phyloP scores from a whole-genome alignment of 2,113 vertebrate genomes.

The Chaenogobius annularis region DNA sequence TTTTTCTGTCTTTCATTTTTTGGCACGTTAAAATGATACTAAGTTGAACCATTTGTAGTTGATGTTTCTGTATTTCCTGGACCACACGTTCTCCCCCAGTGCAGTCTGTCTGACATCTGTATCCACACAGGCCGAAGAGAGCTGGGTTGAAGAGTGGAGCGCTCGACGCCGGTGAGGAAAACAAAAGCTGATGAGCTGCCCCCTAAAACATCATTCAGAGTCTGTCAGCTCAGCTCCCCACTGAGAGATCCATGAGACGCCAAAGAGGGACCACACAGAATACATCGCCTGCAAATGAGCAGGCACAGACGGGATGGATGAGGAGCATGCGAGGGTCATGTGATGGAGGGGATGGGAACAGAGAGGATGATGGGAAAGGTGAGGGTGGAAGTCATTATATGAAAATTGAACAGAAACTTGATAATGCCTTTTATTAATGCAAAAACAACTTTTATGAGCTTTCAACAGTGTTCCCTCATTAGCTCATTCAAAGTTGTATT shows the following conservation, averaged over 20 bases:
- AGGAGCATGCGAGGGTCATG: slow-evolving; percentile 33
- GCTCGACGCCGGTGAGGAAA: slow-evolving; percentile 41
- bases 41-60: neutral
- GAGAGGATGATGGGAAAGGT: neutral
- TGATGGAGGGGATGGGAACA: slow-evolving; percentile 19
- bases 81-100: neutral
- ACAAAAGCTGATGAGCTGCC: slow-evolving; percentile 59
- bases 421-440: neutral
- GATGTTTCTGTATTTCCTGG: neutral
- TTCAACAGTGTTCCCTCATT: too few species aligned
- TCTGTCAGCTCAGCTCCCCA: slow-evolving; percentile 61
- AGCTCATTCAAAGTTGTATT: too few species aligned
- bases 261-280: slow-evolving; percentile 63
- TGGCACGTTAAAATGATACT: neutral
- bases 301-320: slow-evolving; percentile 45
- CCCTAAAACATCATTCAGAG: slow-evolving; percentile 58
- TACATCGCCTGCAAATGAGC: slow-evolving; percentile 55
- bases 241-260: slow-evolving; percentile 51
- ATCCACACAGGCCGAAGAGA: slow-evolving; percentile 10
- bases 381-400: neutral
- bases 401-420: neutral
- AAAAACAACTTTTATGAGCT: too few species aligned
- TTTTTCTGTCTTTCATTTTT: neutral
- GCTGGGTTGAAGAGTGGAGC: slow-evolving; percentile 29
- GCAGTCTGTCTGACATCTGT: slow-evolving; percentile 24